Evolutionary conservation across 2,113 vertebrate species (phyloP).

Genomic region (Candoia aspera): DNA sequence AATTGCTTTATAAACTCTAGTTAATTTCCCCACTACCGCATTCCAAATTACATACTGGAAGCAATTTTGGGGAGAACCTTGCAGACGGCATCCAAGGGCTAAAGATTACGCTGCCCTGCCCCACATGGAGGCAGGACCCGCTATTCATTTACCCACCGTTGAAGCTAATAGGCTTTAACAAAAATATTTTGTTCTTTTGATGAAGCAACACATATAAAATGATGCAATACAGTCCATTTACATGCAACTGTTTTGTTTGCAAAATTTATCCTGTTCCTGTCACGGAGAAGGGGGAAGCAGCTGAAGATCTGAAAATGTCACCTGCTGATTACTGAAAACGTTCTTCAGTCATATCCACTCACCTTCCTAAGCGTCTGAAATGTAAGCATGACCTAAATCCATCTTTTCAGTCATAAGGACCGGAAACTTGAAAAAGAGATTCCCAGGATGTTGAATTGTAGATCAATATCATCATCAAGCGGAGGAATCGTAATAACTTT

Average conservation of each 20-base stretch:
- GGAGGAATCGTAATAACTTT: background rate
- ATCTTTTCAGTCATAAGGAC: background rate
- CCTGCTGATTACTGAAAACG: background rate
- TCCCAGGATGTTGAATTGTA: background rate
- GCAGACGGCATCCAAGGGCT: too few species aligned
- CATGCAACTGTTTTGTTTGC: background rate
- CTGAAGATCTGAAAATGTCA: background rate
- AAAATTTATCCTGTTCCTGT: slow-evolving; percentile 1
- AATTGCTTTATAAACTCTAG: too few species aligned
- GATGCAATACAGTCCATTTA: background rate
- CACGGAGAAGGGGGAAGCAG: background rate
- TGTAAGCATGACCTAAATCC: background rate
- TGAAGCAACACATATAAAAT: background rate
- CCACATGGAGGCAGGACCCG: background rate
- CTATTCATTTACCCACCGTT: background rate
- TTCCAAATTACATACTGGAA: too few species aligned
- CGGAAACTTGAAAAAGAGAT: background rate
- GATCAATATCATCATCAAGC: background rate
- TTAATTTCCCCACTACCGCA: too few species aligned
- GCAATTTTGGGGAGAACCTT: too few species aligned
- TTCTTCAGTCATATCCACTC: background rate
- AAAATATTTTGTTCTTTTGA: background rate
- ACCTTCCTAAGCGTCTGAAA: background rate
- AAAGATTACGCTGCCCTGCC: background rate
- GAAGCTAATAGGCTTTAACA: background rate